Conservation (phyloP, 1,140 invertebrate species). For the Argopecten irradians region DNA sequence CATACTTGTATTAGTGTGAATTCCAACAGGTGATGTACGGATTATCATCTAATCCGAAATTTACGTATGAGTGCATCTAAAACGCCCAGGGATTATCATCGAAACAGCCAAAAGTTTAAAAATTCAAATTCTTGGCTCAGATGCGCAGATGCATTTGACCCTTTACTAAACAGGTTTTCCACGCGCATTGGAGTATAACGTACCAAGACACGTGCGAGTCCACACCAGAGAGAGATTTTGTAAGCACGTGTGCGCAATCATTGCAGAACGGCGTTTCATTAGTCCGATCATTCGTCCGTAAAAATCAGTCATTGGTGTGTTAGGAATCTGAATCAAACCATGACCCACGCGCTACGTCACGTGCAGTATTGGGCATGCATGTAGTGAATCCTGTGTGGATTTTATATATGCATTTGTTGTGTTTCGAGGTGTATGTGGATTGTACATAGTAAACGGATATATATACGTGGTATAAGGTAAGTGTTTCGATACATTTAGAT, state of each 20-base stretch:
- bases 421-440: neutral
- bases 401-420: constrained; percentile 12
- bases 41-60: neutral
- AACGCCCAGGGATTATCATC: neutral
- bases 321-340: neutral
- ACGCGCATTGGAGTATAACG: neutral
- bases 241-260: neutral
- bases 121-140: neutral
- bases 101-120: neutral
- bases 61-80: neutral
- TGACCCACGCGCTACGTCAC: neutral
- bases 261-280: neutral
- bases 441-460: neutral
- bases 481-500: too few relatives aligned
- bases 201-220: neutral
- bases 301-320: neutral
- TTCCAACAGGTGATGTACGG: neutral
- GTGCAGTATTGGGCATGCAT: neutral
- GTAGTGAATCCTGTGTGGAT: neutral
- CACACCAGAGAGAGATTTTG: neutral
- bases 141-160: neutral
- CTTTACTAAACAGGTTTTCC: neutral
- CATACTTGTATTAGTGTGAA: neutral
- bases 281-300: constrained; percentile 6
- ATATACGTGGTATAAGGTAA: neutral